Percentiles rank a stretch among this genome's conserved stretches.
Conservation (phyloP, 2,797 vertebrate species). For the Hafferia zeledoni region DNA sequence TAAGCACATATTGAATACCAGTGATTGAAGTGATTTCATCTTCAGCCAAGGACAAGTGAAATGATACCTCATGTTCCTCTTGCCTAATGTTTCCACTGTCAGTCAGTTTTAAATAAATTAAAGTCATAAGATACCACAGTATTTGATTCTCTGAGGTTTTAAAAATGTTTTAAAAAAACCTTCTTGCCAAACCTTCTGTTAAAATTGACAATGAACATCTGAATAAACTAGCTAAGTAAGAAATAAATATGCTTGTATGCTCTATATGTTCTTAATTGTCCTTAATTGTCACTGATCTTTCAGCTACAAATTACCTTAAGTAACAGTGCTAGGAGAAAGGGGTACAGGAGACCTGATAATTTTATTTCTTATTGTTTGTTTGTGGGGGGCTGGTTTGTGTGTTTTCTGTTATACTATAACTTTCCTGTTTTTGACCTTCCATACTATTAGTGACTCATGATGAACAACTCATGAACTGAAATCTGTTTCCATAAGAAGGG, state of each 20-base stretch:
- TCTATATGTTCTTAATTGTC: background rate
- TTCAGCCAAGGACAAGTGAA: background rate
- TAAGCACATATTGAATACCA: background rate
- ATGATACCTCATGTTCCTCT: background rate
- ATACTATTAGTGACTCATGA: background rate
- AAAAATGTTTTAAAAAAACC: background rate
- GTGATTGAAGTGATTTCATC: background rate
- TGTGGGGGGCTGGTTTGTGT: fast-evolving
- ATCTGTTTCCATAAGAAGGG: background rate
- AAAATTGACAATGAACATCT: background rate
- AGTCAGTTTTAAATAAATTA: background rate
- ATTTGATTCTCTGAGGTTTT: background rate
- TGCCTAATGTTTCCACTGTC: background rate
- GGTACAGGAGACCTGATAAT: background rate
- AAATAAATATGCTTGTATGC: background rate
- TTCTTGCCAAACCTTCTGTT: background rate
- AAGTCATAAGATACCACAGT: background rate
- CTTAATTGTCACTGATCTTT: background rate
- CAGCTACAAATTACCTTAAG: background rate
- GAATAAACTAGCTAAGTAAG: background rate
- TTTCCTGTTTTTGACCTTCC: background rate
- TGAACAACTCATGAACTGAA: background rate
- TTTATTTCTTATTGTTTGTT: background rate
- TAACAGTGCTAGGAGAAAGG: background rate
- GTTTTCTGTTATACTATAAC: background rate